Evolutionary conservation across 2,888 invertebrate species (phyloP), one percentile per base, ranked within the genome.

Genomic region (Cryptocheilus praepositus): DNA sequence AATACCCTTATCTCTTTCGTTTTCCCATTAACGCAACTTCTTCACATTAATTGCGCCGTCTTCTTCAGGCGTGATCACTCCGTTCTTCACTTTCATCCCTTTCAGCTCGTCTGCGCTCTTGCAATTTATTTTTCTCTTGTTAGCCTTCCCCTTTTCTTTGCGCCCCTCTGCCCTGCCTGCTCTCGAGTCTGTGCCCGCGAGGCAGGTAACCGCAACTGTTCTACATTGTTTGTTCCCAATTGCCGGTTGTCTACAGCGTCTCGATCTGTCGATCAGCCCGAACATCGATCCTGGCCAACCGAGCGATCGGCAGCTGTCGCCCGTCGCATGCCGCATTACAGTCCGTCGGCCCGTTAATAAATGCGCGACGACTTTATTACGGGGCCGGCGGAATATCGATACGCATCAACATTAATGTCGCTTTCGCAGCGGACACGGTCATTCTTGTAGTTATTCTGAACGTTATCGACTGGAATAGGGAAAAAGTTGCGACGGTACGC

Each of bases 131-230:
- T 55, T n/a, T 28, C 28, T 16, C 55, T 28, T 36, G 16, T 49
- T 49, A 49, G 49, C 18, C 16, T n/a, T 16, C 49, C 16, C 13
- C 16, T 8, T 2, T 18, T 2, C 49, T 49, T 18, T 25, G 16
- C 56, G 22, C 61, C 66, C 49, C 49, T n/a, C 28, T 28, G 60
- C 52, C 64, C 60, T 64, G 11, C 13, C 61, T 21, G 21, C 25
- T 18, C 19, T 52, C 56, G 25, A 54, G 36, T 71, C 61, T 58
- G 49, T 51, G 43, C 55, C 46, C 46, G 53, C 49, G 25, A 45
- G 61, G 65, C 36, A 36, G 36, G 8, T 11, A 36, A n/a, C 65
- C 67, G 76, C 69, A 60, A 71, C 67, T 54, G 67, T n/a, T 44
- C 52, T 58, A 57, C 62, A 75, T 70, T 64, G 76, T 69, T n/a